Percentiles rank a stretch among this genome's conserved stretches.
These are phyloP conservation scores for Lepidonotus clava DNA, from an alignment of 2,888 invertebrate genomes.

Conservation along the genomic window DNA sequence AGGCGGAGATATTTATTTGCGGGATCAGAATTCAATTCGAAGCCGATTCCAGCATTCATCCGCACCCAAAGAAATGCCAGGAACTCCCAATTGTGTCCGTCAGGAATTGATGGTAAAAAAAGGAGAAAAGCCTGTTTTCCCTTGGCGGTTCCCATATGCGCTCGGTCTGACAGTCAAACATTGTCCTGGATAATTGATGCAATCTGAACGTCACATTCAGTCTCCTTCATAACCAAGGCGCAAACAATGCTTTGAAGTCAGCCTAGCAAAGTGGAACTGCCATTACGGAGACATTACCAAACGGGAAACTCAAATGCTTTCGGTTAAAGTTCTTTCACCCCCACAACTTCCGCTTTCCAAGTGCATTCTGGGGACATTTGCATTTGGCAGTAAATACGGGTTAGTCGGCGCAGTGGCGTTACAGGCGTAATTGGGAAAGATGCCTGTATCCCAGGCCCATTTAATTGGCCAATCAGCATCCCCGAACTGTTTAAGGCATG, in stretches of 20 bases:
- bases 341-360: not conserved
- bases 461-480: constrained; percentile 32
- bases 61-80: not conserved
- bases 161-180: not conserved
- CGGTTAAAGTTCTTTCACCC: not conserved
- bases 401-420: not conserved
- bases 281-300: constrained; percentile 36
- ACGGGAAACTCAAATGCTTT: constrained; percentile 1
- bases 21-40: constrained; percentile 15
- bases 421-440: constrained; percentile 25
- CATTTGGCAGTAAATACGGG: constrained; percentile 6
- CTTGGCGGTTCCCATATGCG: not conserved
- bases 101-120: not conserved
- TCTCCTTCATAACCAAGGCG: not conserved
- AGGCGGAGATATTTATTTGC: not conserved
- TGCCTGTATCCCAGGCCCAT: not conserved
- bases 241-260: not conserved
- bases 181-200: not conserved
- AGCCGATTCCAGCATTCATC: not conserved
- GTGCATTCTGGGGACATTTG: not conserved
- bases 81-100: not conserved
- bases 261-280: not conserved
- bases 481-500: not conserved
- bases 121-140: not conserved
- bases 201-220: not conserved